Evolutionary conservation across 2,888 invertebrate species (phyloP).

Genomic region (Pristionchus maxplancki): DNA sequence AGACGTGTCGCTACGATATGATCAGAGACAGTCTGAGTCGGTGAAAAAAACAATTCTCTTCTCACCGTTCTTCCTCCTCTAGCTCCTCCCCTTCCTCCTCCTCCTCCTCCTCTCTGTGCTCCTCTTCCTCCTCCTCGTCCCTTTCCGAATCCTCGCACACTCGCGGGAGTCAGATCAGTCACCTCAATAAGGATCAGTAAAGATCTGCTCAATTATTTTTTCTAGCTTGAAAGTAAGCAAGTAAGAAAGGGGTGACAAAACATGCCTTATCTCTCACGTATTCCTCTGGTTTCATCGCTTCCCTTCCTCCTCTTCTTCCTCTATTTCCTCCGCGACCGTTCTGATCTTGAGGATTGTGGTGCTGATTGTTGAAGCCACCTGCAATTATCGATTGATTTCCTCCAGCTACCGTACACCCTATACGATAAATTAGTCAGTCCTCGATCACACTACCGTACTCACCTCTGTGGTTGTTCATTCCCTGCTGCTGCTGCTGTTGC

Average conservation of each 20-base stretch:
- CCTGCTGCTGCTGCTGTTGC: background rate
- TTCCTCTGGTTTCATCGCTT: constrained; percentile 35
- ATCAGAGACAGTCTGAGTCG: background rate
- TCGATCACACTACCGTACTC: background rate
- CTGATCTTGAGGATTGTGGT: background rate
- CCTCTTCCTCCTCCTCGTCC: constrained; percentile 17
- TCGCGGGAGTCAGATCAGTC: constrained; percentile 39
- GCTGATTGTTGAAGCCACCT: background rate
- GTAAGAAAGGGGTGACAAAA: no score
- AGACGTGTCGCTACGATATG: background rate
- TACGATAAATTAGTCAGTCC: background rate
- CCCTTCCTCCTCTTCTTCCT: constrained; percentile 6
- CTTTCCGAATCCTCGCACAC: constrained; percentile 10
- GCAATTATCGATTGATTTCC: background rate
- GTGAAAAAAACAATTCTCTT: background rate
- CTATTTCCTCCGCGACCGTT: constrained; percentile 18
- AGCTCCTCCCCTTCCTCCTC: background rate
- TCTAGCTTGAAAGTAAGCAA: background rate
- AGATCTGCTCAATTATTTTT: no score
- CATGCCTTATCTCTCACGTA: constrained; percentile 43
- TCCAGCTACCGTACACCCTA: background rate
- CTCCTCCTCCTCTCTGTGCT: background rate
- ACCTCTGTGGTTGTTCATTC: background rate
- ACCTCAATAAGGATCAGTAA: background rate
- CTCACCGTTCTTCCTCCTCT: constrained; percentile 16